A percentile compares a stretch with the other conserved stretches of the same genome.
Conservation (phyloP, 2,888 invertebrate species). For the Lithophane leautieri region DNA sequence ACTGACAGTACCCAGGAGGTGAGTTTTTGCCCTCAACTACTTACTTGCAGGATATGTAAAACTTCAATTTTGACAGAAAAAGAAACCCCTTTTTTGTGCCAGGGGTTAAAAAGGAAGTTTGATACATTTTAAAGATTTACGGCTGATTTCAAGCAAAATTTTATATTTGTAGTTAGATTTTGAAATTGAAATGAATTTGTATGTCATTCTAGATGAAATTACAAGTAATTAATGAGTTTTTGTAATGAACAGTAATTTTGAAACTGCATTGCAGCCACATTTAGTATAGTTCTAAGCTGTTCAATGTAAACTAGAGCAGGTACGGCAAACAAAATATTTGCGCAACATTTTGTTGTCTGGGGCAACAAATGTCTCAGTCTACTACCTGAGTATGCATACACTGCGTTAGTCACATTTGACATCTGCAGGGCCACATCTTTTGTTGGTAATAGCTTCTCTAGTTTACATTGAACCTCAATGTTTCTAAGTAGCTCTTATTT, state of each 20-base stretch:
- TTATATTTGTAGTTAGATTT: neutral
- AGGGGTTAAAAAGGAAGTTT: neutral
- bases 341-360: neutral
- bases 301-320: neutral
- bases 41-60: neutral
- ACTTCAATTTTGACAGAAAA: no score
- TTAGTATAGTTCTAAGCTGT: neutral
- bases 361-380: neutral
- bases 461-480: neutral
- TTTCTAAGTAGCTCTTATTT: neutral
- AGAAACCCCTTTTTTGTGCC: neutral
- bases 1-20: slow-evolving; percentile 94
- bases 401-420: neutral
- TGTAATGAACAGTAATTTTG: neutral
- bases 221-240: neutral
- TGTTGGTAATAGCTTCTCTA: neutral
- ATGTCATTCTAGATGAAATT: neutral
- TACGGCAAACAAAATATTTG: neutral
- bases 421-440: neutral
- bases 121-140: neutral
- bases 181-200: neutral
- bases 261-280: neutral
- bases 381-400: neutral
- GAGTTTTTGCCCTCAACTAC: slow-evolving; percentile 32
- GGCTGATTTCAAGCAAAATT: neutral